phyloP scores from a whole-genome alignment of 2,888 invertebrate species.

The Drosophila leonis region DNA sequence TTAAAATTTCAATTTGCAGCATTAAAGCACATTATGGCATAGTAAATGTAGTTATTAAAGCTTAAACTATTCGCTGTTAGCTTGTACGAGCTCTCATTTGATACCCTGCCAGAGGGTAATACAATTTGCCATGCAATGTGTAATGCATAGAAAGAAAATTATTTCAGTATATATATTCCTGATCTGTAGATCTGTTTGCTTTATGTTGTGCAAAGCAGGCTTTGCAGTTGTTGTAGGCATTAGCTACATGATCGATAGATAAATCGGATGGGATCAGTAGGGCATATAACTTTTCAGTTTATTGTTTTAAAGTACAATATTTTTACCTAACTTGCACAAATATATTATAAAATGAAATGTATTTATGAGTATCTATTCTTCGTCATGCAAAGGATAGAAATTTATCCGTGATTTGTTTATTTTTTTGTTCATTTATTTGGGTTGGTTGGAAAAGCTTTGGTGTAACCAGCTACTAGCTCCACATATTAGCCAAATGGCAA shows the following conservation, averaged over 20 bases:
- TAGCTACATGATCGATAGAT: too few relatives aligned
- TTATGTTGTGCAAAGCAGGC: not conserved
- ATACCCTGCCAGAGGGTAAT: not conserved
- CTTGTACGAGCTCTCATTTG: slow-evolving; percentile 18
- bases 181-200: not conserved
- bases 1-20: slow-evolving; percentile 76
- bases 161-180: not conserved
- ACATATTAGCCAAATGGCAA: not conserved
- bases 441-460: not conserved
- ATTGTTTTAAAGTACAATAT: not conserved
- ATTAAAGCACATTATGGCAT: slow-evolving; percentile 69
- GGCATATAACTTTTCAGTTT: not conserved
- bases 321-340: not conserved
- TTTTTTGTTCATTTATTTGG: not conserved
- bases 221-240: too few relatives aligned
- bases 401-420: not conserved
- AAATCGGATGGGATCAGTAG: not conserved
- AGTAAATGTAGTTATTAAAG: slow-evolving; percentile 78
- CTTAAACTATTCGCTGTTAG: slow-evolving; percentile 48
- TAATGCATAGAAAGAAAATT: not conserved
- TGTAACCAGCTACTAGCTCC: not conserved
- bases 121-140: not conserved
- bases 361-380: not conserved
- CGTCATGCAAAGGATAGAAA: not conserved
- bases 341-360: not conserved